Evolutionary conservation across 2,888 invertebrate species (phyloP), one percentile per base, ranked within the genome.

Genomic region (Clunio marinus): DNA sequence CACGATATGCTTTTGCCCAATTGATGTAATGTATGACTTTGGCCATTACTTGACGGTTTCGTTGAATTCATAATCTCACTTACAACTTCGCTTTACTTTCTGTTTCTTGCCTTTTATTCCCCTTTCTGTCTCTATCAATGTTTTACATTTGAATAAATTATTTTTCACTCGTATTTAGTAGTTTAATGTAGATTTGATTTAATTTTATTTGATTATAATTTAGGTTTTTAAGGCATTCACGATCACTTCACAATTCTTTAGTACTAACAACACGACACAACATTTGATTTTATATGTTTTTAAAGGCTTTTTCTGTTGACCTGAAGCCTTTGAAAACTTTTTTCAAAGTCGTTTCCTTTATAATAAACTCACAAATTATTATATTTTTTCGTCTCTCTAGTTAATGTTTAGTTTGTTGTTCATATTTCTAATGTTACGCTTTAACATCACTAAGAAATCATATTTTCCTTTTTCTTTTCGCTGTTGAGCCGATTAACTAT

Each of bases 1-100:
- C 55, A 66, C 35, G 66, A 66, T 32, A 66, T 55, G 35, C 66
- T 66, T 46, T 66, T 66, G 4, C 63, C 63, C 15, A 51, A 15
- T 20, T 20, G 28, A 20, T 32, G 35, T 2, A 66, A 24, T 28
- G 25, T 65, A 25, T 28, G 63, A 66, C 27, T 20, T 22, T 28
- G 27, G 46, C 55, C 24, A 25, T 35, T 63, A 17, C n/a, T 51
- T 20, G 27, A 13, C n/a, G 20, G n/a, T n/a, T 32, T 15, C 28
- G n/a, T 25, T 2, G 66, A 66, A 66, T 55, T 66, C 66, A 66
- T 66, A 28, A 22, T 55, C n/a, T 66, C 15, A 10, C 63, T 37
- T 63, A 22, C 25, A 32, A 32, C 35, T 13, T 32, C 13, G 35
- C 5, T 8, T 5, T 32, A 32, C 13, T 8, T 32, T 5, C 13